phyloP scores from a whole-genome alignment of 2,113 vertebrate genomes.

The Gavialis gangeticus region DNA sequence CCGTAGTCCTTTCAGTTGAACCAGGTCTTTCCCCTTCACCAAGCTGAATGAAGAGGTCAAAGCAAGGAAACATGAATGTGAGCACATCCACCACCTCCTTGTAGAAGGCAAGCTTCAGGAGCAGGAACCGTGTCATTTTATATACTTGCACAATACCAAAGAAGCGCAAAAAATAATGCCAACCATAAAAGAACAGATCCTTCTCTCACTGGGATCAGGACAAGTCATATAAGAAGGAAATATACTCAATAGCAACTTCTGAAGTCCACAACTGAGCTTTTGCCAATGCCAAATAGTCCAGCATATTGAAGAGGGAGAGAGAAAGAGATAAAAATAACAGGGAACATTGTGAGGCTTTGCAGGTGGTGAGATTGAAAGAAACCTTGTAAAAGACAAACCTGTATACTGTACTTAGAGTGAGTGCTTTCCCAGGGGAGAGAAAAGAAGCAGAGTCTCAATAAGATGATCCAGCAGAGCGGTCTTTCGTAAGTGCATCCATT shows the following conservation, averaged over 20 bases:
- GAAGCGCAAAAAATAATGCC: not conserved
- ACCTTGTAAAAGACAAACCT: not conserved
- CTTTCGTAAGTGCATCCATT: not conserved
- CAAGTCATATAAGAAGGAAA: not conserved
- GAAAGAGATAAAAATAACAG: not conserved
- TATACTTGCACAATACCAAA: not conserved
- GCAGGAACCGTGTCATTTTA: too few species aligned
- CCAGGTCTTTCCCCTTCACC: too few species aligned
- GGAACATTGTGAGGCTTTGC: not conserved
- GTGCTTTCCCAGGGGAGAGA: not conserved
- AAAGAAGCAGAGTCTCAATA: not conserved
- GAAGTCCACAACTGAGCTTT: not conserved
- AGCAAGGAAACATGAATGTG: too few species aligned
- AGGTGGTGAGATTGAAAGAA: not conserved
- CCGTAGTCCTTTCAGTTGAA: too few species aligned
- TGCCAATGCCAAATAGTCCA: not conserved
- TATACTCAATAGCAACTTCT: fast-evolving
- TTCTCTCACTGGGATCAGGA: not conserved
- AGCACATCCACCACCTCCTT: too few species aligned
- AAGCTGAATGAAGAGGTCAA: too few species aligned
- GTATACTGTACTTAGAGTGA: fast-evolving
- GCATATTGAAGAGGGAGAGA: not conserved
- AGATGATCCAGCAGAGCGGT: not conserved
- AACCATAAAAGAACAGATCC: not conserved
- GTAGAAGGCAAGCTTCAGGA: too few species aligned